Evolutionary conservation across 2,888 invertebrate genomes (phyloP).

Genomic region (Ophraella communa): DNA sequence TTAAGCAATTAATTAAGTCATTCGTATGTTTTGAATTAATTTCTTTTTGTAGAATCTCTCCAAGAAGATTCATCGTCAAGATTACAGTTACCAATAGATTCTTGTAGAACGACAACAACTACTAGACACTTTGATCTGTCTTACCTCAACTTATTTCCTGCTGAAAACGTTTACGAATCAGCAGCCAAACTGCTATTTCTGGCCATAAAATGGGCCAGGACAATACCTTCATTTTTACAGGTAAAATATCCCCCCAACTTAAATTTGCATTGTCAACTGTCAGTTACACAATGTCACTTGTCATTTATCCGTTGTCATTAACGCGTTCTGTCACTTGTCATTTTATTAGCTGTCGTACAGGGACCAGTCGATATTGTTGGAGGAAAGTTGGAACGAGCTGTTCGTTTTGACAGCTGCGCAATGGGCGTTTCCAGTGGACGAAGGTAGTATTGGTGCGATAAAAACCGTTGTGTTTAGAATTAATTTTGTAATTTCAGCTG

Average conservation of each 20-base stretch:
- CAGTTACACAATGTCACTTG: no score
- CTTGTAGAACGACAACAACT: conserved; percentile 33
- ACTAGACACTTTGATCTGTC: conserved; percentile 53
- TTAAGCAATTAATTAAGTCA: background rate
- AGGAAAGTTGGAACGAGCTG: conserved; percentile 83
- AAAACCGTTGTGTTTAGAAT: background rate
- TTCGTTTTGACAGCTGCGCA: conserved; percentile 85
- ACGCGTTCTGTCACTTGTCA: background rate
- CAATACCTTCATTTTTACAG: conserved; percentile 77
- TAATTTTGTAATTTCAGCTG: conserved; percentile 44
- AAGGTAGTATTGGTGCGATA: conserved; percentile 62
- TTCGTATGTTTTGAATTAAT: background rate
- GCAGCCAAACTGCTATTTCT: conserved; percentile 79
- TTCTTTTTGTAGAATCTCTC: conserved; percentile 25
- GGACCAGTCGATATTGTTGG: conserved; percentile 77
- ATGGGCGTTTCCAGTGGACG: conserved; percentile 77
- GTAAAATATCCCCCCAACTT: conserved; percentile 53
- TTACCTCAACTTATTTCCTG: conserved; percentile 63
- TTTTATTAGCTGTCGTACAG: conserved; percentile 66
- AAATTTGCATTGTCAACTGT: no score
- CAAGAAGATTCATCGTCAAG: conserved; percentile 39
- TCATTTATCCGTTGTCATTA: no score
- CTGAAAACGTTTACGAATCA: conserved; percentile 71
- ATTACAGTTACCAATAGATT: conserved; percentile 53
- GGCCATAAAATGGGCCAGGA: conserved; percentile 81